Base-by-base conservation (phyloP, 2,113 vertebrate species). In the Orientallactaga bullata region DNA sequence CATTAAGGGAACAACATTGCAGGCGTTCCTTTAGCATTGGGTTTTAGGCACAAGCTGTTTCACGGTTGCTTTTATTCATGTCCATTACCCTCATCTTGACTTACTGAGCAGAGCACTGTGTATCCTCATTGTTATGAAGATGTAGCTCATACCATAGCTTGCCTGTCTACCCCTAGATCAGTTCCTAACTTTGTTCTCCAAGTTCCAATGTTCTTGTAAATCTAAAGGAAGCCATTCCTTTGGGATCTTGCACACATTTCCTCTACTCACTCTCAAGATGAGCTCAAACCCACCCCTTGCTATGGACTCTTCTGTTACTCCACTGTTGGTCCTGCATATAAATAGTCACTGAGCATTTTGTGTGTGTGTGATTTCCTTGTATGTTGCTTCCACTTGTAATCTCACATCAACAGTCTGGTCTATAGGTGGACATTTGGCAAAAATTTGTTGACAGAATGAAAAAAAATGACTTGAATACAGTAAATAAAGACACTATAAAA, bases 401-500 rank as follows among this genome's bases (percentile, higher is more conserved):
- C 20, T 20, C 32, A n/a, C 16, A 55, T 55, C 23, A 35, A 30
- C 3, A 85, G 15, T 23, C 10, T 81, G 58, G 24, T 15, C 37
- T 28, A 17, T 21, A n/a, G 17, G 32, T 72, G n/a, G 63, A 61
- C 6, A 42, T 60, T 74, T 69, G 68, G n/a, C 24, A 86, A 83
- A 55, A 65, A 86, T 81, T 58, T 93, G 24, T 58, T 93, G 76
- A 58, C 17, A 83, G 61, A 87, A 89, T 61, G 66, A 83, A 84
- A 47, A 6, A 1, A 71, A 72, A 37, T 30, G 85, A 83, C 47
- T 85, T 51, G 3, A 93, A 30, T 84, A 16, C 11, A 66, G 73
- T 32, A 3, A 72, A 32, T 71, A 73, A 58, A 85, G 15, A 20
- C 83, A 80, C 47, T 11, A 4, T 35, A 84, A 77, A 89, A 15